Evolutionary conservation across 1,140 invertebrate genomes (phyloP), one percentile per base, ranked within the genome.

Genomic region (Brachionus calyciflorus): DNA sequence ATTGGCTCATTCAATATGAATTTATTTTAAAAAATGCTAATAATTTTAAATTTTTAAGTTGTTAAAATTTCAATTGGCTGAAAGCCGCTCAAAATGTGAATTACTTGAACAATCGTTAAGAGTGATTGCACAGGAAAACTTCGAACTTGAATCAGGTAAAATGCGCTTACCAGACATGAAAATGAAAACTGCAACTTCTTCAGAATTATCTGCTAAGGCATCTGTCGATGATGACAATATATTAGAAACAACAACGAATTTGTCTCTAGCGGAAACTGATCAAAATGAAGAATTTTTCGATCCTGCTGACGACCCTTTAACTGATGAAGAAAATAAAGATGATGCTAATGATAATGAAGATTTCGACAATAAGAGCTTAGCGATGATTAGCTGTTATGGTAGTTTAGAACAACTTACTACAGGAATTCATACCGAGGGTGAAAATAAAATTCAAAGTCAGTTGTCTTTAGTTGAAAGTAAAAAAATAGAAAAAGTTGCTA

Each of bases 81-180:
- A 73, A 24, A 51, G 46, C 26, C 26, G 51, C 49, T 51, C 46
- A 3, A 73, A 73, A 73, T 73, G 69, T 26, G 46, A 73, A 14
- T 12, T 55, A n/a, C 28, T 73, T 7, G 69, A 73, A 24, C 69
- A 73, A 21, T 73, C 69, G 3, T 26, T 73, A 17, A 49, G 69
- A 73, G 69, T 73, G 30, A 7, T 73, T 5, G 69, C 69, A 19
- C 69, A 73, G 21, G 69, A 73, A 41, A 73, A 73, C 51, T 51
- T 73, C 3, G 69, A 73, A 26, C 46, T 73, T 30, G 69, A 73
- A 30, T n/a, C 26, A 30, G 37, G 40, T n/a, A 49, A 73, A 26
- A 21, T 37, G 5, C 60, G 37, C n/a, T 14, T 33, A 17, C n/a
- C 55, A 7, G 21, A 4, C 12, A 24, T 26, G 3, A 60, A 60